A percentile compares a stretch with the other conserved stretches of the same genome.
These are phyloP conservation scores for Salvelinus fontinalis DNA, from an alignment of 2,113 vertebrate species.

Conservation along the genomic window DNA sequence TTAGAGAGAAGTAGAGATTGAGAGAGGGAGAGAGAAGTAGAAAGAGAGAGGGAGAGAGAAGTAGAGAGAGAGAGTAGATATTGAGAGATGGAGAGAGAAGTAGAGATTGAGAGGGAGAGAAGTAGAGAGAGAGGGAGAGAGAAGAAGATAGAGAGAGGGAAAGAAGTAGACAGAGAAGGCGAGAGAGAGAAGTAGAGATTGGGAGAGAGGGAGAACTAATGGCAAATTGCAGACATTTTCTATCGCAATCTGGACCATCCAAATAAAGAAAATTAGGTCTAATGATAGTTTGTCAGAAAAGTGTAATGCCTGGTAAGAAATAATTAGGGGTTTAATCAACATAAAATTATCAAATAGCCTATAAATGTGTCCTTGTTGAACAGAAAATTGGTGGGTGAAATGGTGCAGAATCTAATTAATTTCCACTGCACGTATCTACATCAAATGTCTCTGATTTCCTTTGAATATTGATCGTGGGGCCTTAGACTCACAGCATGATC, in stretches of 20 bases:
- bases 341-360: neutral
- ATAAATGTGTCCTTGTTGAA: neutral
- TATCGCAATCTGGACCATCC: conserved; percentile 3
- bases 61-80: too few species aligned
- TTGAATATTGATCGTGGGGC: neutral
- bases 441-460: neutral
- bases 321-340: neutral
- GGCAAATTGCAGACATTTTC: neutral
- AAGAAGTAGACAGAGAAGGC: too few species aligned
- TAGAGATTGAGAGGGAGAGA: fast-evolving
- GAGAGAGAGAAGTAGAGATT: too few species aligned
- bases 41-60: too few species aligned
- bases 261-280: neutral
- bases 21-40: fast-evolving
- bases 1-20: too few species aligned
- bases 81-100: too few species aligned
- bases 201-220: neutral
- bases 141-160: neutral
- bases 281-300: conserved; percentile 12
- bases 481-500: neutral
- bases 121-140: too few species aligned
- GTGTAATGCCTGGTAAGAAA: neutral
- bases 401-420: neutral
- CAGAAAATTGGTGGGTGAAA: neutral
- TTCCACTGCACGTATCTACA: neutral